A percentile compares a stretch with the other conserved stretches of the same genome.
phyloP scores from a whole-genome alignment of 2,113 vertebrate genomes.

The Zeus faber region DNA sequence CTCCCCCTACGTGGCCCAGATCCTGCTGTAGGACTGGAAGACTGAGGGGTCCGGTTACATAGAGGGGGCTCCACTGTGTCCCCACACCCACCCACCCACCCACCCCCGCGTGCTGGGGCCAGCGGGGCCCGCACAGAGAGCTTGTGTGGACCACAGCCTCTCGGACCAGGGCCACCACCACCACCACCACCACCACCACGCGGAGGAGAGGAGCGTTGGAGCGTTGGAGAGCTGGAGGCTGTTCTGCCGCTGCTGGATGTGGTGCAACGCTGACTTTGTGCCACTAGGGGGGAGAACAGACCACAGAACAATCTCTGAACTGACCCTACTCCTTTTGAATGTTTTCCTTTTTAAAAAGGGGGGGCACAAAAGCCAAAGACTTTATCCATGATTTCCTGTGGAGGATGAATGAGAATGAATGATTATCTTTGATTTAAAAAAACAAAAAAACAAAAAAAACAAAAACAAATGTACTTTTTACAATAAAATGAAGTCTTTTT shows the following conservation, averaged over 20 bases:
- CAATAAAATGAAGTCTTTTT: too few relatives aligned
- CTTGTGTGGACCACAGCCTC: conserved; percentile 12
- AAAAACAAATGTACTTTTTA: conserved; percentile 30
- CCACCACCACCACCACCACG: background rate
- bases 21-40: conserved; percentile 82
- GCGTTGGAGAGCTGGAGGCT: conserved; percentile 1
- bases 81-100: conserved; percentile 1
- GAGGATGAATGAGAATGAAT: conserved; percentile 33
- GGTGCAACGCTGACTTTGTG: conserved; percentile 33
- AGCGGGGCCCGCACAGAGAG: background rate
- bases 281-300: conserved; percentile 52
- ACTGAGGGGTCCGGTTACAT: conserved; percentile 31
- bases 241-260: conserved; percentile 25
- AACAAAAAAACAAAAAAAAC: too few relatives aligned
- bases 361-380: conserved; percentile 72
- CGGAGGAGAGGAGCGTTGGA: too few relatives aligned
- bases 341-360: too few relatives aligned
- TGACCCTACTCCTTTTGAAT: conserved; percentile 50
- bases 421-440: conserved; percentile 22
- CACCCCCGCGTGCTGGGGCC: conserved; percentile 1
- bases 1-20: conserved; percentile 97
- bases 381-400: conserved; percentile 30
- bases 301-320: conserved; percentile 20
- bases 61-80: background rate
- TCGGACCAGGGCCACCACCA: conserved; percentile 19